Evolutionary conservation across 2,888 invertebrate genomes (phyloP), one percentile per base, ranked within the genome.

Genomic region (Phlogophora meticulosa): DNA sequence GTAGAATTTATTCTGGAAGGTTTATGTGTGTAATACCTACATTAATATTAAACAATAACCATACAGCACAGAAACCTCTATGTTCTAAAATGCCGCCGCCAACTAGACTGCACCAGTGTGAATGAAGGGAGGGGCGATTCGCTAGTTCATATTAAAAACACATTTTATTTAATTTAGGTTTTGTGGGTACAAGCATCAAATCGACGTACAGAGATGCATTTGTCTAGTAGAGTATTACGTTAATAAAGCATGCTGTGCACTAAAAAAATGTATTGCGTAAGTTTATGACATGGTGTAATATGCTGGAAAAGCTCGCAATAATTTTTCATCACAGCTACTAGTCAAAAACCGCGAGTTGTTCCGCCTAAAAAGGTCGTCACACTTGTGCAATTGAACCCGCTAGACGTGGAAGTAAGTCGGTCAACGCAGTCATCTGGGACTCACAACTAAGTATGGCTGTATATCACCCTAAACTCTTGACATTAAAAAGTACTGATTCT

Each of bases 351-450:
- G 7, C 5, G 28, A 65, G 9, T 20, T 32, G 13, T 66, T 63
- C 1, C 13, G 15, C 32, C 13, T 9, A 36, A 68, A n/a, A 45
- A 7, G 28, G n/a, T n/a, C n/a, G 69, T 45, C 7, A 43, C 51
- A 36, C 43, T 65, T 43, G 36, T 43, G 57, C 57, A 57, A 69
- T 22, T 11, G n/a, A 45, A 7, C n/a, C 43, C 42, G n/a, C n/a
- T 7, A 20, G 7, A 15, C 20, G 13, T 32, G 11, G 46, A 38
- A 28, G 10, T 36, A 7, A 22, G n/a, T 52, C 15, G 13, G 7
- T 7, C 24, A 36, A 40, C 24, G 15, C 34, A 52, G 32, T 40
- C 32, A 11, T 7, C 22, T 20, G 22, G 22, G 17, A 15, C 22
- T 22, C 17, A 11, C 15, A 4, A n/a, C n/a, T n/a, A n/a, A n/a